Base-by-base conservation (phyloP, 2,113 vertebrate species). In the Nannobrachium achirus region DNA sequence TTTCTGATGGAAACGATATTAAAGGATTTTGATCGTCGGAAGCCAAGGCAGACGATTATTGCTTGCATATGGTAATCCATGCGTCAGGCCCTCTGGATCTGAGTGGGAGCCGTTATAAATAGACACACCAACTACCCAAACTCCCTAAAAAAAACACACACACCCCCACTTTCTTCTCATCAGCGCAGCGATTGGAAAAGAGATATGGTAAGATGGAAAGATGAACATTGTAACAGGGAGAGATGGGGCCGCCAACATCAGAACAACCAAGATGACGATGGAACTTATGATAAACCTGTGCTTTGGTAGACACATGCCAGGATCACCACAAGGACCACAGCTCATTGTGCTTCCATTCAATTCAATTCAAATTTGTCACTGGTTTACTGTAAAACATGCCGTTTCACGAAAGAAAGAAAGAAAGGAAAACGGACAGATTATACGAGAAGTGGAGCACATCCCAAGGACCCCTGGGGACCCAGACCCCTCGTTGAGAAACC, bases 1-100 rank as follows among this genome's bases (percentile, higher is more conserved):
- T 59, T 70, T 78, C 78, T 78, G 75, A 83, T 83, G 81, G 76
- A 80, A 83, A 73, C 11, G 11, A 84, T 86, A 78, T 83, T 63
- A 75, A 69, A 69, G 80, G 75, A 82, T 81, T 80, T 76, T 78
- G 53, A 65, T 64, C 68, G 63, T 80, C 76, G 71, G 72, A 84
- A 81, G 83, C 63, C 20, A 20, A 62, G 13, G 48, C 33, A 53
- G 67, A 71, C n/a, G 58, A 69, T 84, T 86, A 82, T 87, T 83
- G 75, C 77, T 85, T 78, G 67, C 78, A 88, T 85, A 78, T 90
- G 86, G 77, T 18, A 49, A 64, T 69, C 55, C 20, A 64, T 75
- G 78, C 79, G 63, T 83, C 73, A 76, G 41, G 60, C 62, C 20
- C 10, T 8, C 65, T 69, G 19, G 57, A 63, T 16, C 62, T 25